Evolutionary conservation across 1,140 invertebrate species (phyloP), one percentile per base, ranked within the genome.

Genomic region (Achroia grisella): DNA sequence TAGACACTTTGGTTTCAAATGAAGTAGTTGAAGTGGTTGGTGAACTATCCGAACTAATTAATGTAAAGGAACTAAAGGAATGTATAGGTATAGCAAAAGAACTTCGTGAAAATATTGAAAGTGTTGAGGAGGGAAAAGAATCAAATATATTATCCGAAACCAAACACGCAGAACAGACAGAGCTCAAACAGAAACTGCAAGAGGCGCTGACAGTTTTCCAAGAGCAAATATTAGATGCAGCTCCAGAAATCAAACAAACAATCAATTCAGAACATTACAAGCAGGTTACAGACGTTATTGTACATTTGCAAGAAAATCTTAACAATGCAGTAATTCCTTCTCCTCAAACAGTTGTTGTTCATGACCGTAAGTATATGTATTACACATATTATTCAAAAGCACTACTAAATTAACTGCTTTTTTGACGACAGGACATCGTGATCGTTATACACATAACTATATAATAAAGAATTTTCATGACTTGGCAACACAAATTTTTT

Each of bases 1-100:
- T 74, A 9, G 44, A 63, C n/a, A 53, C 63, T 35, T 69, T 57
- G 15, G 39, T 66, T 13, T 56, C 55, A 33, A 40, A 57, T 9
- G 52, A 69, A 37, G 36, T 52, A n/a, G 17, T 42, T 10, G 39
- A 58, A 40, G 31, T 48, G n/a, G 40, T 71, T 5, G 44, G 40
- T 0, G 35, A 66, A 14, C 29, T 67, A 35, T 42, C 55, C 0
- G 17, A 43, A 27, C 4, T 36, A 10, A 10, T 15, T 27, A n/a
- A 48, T 37, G 23, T 31, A 14, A 48, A 56, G 23, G 34, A 56
- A 13, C 28, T 68, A 23, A 46, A 53, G 39, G 30, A 44, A 41
- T 50, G 60, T 4, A 15, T 66, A 10, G 35, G 51, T 23, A 29
- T 61, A 34, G 68, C 62, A 9, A 52, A 60, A 52, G 56, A 57